These are phyloP conservation scores for Blastomussa wellsi DNA, from an alignment of 92 coral and sea anemone species.

Conservation along the genomic window DNA sequence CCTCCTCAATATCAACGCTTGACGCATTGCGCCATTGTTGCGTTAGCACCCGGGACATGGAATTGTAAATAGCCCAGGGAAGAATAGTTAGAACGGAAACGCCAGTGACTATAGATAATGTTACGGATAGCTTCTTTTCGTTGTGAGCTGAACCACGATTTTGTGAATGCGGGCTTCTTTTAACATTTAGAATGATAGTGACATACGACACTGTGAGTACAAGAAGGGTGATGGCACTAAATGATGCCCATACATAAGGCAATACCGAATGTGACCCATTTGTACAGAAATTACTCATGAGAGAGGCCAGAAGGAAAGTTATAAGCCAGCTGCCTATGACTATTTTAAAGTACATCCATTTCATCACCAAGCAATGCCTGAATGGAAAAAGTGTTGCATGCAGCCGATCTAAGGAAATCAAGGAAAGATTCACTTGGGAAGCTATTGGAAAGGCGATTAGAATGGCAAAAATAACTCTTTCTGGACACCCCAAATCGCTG, in stretches of 20 bases:
- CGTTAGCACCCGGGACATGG: not conserved
- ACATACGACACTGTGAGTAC: not conserved
- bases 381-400: constrained; percentile 25
- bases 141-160: not conserved
- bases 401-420: constrained; percentile 3
- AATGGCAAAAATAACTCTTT: too few species aligned
- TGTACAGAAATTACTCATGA: not conserved
- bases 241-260: not conserved
- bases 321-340: not conserved
- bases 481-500: not conserved
- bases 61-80: not conserved
- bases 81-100: not conserved
- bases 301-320: not conserved
- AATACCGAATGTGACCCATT: not conserved
- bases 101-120: not conserved
- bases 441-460: not conserved
- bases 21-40: not conserved
- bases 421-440: not conserved
- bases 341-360: not conserved
- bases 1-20: not conserved
- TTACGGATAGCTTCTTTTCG: not conserved
- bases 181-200: not conserved
- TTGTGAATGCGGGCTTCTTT: not conserved
- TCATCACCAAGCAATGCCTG: not conserved
- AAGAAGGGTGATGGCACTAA: not conserved